Evolutionary conservation across 2,888 invertebrate species (phyloP).

Genomic region (Pandemis heparana): DNA sequence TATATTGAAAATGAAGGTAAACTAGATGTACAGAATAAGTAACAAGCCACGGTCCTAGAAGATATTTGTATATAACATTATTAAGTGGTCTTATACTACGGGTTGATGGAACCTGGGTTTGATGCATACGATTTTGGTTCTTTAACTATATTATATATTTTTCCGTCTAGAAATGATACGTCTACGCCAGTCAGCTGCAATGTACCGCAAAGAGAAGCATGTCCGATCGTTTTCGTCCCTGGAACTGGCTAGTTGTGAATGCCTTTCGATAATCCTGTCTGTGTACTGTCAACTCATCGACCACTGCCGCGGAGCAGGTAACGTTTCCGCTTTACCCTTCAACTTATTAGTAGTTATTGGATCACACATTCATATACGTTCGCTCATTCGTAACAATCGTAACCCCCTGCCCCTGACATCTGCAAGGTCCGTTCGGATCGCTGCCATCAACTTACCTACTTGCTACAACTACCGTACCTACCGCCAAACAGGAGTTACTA

Average conservation of each 20-base stretch:
- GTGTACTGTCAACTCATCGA: slow-evolving; percentile 86
- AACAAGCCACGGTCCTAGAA: no score
- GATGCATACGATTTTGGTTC: no score
- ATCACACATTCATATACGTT: background rate
- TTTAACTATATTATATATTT: background rate
- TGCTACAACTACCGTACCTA: background rate
- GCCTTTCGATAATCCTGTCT: slow-evolving; percentile 82
- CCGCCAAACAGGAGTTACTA: no score
- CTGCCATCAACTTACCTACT: background rate
- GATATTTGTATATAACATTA: no score
- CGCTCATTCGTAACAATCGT: no score
- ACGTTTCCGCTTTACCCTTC: slow-evolving; percentile 28
- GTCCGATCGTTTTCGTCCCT: slow-evolving; percentile 78
- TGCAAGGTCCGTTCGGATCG: background rate
- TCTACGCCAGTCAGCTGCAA: slow-evolving; percentile 40
- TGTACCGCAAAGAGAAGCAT: slow-evolving; percentile 52
- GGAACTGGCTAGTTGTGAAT: slow-evolving; percentile 85
- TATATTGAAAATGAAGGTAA: slow-evolving; percentile 1
- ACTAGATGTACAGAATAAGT: background rate
- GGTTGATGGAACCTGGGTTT: no score
- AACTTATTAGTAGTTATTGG: background rate
- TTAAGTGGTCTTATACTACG: no score
- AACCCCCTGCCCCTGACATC: background rate
- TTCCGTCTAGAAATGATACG: slow-evolving; percentile 32
- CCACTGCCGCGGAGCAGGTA: slow-evolving; percentile 87